Conservation (phyloP, 2,113 vertebrate genomes). For the Cranoglanis bouderius region DNA sequence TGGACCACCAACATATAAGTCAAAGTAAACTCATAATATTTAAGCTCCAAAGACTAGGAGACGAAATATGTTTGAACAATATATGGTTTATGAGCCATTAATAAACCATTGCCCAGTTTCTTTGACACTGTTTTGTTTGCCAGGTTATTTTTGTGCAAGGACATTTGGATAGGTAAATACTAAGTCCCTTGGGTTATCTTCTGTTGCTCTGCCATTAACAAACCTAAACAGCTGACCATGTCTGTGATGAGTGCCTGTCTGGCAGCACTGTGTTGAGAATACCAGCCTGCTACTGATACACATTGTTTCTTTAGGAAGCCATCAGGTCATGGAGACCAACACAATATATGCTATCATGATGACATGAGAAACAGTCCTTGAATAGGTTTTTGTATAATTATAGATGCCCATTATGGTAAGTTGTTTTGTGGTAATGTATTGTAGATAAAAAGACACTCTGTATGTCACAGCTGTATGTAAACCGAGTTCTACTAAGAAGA, state of each 20-base stretch:
- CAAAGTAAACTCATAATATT: background rate
- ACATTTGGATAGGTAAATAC: constrained; percentile 33
- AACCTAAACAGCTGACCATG: constrained; percentile 22
- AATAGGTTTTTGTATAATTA: background rate
- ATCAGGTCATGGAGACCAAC: background rate
- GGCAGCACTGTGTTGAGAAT: constrained; percentile 9
- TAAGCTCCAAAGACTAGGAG: background rate
- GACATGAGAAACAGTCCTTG: background rate
- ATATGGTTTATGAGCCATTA: background rate
- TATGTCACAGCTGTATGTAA: background rate
- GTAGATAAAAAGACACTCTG: background rate
- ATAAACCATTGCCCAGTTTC: background rate
- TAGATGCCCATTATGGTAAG: background rate
- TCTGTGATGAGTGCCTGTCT: background rate
- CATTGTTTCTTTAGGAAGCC: constrained; percentile 6
- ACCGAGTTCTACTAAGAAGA: background rate
- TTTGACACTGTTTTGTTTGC: constrained; percentile 2
- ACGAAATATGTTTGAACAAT: background rate
- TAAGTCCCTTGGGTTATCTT: constrained; percentile 16
- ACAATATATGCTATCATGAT: background rate
- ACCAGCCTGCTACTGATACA: background rate
- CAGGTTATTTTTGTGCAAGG: constrained; percentile 29
- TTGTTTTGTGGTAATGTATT: background rate
- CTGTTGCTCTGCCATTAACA: constrained; percentile 19
- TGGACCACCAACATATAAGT: background rate